Conservation (phyloP, 2,797 vertebrate species). For the Sternarchorhynchus goeldii region DNA sequence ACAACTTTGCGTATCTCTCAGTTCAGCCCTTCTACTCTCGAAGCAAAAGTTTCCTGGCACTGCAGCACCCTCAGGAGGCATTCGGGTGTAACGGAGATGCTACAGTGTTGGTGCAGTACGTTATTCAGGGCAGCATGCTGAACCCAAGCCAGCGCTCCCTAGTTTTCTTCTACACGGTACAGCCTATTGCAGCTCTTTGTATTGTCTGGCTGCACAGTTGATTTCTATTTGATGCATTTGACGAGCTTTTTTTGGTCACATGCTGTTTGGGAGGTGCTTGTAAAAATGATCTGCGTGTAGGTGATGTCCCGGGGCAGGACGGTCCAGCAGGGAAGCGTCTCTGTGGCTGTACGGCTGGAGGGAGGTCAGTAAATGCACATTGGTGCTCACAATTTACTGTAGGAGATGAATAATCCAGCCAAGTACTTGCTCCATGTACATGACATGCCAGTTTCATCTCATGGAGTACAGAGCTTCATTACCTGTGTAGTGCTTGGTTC, state of each 20-base stretch:
- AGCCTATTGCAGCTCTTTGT: no score
- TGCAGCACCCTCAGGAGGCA: conserved; percentile 60
- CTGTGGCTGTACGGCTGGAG: conserved; percentile 61
- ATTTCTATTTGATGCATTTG: no score
- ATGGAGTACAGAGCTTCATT: not conserved
- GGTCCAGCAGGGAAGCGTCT: conserved; percentile 63
- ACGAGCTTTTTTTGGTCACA: not conserved
- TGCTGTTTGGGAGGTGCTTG: not conserved
- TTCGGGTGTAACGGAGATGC: conserved; percentile 71
- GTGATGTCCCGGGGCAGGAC: conserved; percentile 82
- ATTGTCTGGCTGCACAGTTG: no score
- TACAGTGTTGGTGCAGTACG: conserved; percentile 66
- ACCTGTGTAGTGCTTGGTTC: no score
- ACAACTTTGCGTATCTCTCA: conserved; percentile 47
- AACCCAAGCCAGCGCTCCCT: conserved; percentile 57
- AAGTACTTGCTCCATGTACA: no score
- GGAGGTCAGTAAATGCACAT: conserved; percentile 63
- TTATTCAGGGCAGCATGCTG: conserved; percentile 74
- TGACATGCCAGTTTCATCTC: not conserved
- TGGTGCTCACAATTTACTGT: no score
- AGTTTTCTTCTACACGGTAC: conserved; percentile 80
- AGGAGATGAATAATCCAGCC: no score
- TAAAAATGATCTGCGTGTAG: conserved; percentile 62
- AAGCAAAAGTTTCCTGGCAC: conserved; percentile 80
- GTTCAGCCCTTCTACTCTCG: conserved; percentile 76